These are phyloP conservation scores for Drosophila austrosaltans DNA, from an alignment of 2,888 invertebrate species.

Conservation along the genomic window DNA sequence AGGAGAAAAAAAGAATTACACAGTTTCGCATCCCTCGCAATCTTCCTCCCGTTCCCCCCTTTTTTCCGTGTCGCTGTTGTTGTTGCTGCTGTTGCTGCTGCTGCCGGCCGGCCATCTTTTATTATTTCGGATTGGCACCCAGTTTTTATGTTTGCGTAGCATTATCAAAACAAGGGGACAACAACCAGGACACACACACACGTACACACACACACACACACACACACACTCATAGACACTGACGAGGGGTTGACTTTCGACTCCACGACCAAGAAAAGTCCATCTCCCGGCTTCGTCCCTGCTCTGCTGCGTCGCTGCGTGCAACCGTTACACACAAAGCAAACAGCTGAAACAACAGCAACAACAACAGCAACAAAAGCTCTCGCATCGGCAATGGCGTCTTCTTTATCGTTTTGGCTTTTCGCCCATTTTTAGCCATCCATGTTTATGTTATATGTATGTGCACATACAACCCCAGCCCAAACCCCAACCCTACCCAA, in stretches of 20 bases:
- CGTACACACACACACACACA: slow-evolving; percentile 1
- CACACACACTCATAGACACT: slow-evolving; percentile 9
- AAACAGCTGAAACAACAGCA: slow-evolving; percentile 44
- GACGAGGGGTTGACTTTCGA: slow-evolving; percentile 62
- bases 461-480: background rate
- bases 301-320: slow-evolving; percentile 7
- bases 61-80: slow-evolving; percentile 7
- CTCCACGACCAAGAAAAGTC: slow-evolving; percentile 27
- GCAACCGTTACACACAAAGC: slow-evolving; percentile 63
- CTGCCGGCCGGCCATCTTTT: slow-evolving; percentile 76
- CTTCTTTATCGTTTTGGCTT: slow-evolving; percentile 79
- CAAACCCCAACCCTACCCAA: slow-evolving; percentile 48
- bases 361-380: slow-evolving; percentile 28
- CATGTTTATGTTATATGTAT: slow-evolving; percentile 67
- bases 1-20: slow-evolving; percentile 58
- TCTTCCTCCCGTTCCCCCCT: background rate
- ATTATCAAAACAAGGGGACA: slow-evolving; percentile 80
- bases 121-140: slow-evolving; percentile 79
- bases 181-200: slow-evolving; percentile 39
- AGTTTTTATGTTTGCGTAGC: slow-evolving; percentile 80
- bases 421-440: slow-evolving; percentile 80
- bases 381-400: slow-evolving; percentile 52
- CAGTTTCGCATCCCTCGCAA: slow-evolving; percentile 52
- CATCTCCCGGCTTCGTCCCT: slow-evolving; percentile 4
- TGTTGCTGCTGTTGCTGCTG: background rate